phyloP scores from a whole-genome alignment of 2,888 invertebrate genomes.

The Glaucopsyche alexis region DNA sequence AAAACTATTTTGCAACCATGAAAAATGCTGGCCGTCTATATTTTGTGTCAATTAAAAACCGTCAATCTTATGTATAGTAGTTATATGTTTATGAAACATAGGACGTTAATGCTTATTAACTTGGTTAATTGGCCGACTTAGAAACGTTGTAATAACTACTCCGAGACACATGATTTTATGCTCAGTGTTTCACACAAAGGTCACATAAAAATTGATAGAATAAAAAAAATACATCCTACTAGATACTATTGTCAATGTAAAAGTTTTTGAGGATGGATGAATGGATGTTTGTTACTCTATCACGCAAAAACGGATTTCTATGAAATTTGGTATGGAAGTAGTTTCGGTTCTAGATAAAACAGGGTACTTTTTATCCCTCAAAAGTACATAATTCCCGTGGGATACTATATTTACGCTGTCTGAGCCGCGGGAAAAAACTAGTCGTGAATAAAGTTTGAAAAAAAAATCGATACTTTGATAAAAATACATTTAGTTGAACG shows the following conservation, averaged over 20 bases:
- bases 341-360: too few relatives aligned
- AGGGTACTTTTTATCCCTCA: too few relatives aligned
- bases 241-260: not conserved
- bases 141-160: not conserved
- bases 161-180: constrained; percentile 8
- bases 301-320: too few relatives aligned
- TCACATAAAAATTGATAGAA: not conserved
- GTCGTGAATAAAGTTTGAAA: too few relatives aligned
- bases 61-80: not conserved
- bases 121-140: constrained; percentile 2
- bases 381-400: too few relatives aligned
- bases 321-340: too few relatives aligned
- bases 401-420: too few relatives aligned
- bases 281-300: too few relatives aligned
- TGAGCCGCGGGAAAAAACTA: too few relatives aligned
- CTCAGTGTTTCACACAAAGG: not conserved
- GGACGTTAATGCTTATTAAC: not conserved
- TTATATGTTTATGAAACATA: not conserved
- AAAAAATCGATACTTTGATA: too few relatives aligned
- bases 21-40: not conserved
- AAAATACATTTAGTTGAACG: not conserved
- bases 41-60: not conserved
- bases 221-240: not conserved
- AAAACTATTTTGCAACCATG: not conserved
- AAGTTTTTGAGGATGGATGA: too few relatives aligned